Conservation (phyloP, 2,888 invertebrate species). For the Hofmannophila pseudospretella region DNA sequence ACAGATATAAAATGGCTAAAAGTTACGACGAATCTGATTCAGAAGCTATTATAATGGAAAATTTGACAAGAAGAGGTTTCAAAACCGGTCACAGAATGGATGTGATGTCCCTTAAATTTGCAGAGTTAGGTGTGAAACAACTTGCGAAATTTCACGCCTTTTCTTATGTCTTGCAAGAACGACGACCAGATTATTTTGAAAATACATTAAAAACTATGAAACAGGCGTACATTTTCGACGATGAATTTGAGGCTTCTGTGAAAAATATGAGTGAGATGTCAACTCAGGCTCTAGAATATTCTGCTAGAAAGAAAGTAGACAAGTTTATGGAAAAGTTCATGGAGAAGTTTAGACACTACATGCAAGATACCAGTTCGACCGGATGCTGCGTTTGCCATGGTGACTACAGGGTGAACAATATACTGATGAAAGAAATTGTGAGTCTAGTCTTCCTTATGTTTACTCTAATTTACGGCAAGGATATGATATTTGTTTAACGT, state of each 20-base stretch:
- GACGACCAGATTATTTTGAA: conserved; percentile 23
- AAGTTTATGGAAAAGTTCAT: conserved; percentile 19
- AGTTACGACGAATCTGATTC: conserved; percentile 33
- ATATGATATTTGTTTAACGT: too few relatives aligned
- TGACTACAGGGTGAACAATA: conserved; percentile 49
- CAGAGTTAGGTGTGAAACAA: conserved; percentile 24
- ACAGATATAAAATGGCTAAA: conserved; percentile 36
- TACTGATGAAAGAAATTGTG: conserved; percentile 41
- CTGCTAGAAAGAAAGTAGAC: conserved; percentile 23
- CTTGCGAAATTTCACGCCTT: conserved; percentile 33
- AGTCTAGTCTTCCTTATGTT: too few relatives aligned
- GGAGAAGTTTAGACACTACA: conserved; percentile 25
- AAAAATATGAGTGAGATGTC: conserved; percentile 19
- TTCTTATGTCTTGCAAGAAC: conserved; percentile 24
- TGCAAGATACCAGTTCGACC: conserved; percentile 17
- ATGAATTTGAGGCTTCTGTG: conserved; percentile 15
- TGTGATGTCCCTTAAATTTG: conserved; percentile 24
- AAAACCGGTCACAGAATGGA: conserved; percentile 23
- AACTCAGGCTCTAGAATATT: conserved; percentile 15
- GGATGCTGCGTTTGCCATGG: conserved; percentile 43
- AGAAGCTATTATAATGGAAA: conserved; percentile 29
- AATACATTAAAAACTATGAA: conserved; percentile 10
- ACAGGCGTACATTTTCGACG: conserved; percentile 18
- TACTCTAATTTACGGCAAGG: too few relatives aligned
- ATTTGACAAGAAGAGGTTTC: conserved; percentile 24